Evolutionary conservation across 2,888 invertebrate species (phyloP).

Genomic region (Pegoplata infirma): DNA sequence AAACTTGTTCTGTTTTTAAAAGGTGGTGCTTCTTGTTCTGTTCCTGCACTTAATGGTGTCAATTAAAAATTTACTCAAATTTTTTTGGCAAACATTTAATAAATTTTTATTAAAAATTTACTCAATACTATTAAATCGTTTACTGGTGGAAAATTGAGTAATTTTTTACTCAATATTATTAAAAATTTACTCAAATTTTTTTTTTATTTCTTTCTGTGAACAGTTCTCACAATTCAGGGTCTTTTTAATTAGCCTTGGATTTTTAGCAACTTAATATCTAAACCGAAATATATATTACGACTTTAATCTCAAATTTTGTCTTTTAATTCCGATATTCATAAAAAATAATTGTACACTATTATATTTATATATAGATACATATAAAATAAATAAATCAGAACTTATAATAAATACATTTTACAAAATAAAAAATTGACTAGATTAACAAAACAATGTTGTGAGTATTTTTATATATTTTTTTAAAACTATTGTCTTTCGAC

Average conservation of each 20-base stretch:
- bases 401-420: slow-evolving; percentile 36
- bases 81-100: no score
- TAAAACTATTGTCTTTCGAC: slow-evolving; percentile 34
- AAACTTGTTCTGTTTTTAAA: no score
- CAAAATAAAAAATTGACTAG: slow-evolving; percentile 56
- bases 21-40: no score
- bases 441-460: slow-evolving; percentile 47
- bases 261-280: slow-evolving; percentile 50
- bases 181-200: no score
- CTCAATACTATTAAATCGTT: no score
- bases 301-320: slow-evolving; percentile 7
- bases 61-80: no score
- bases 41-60: no score
- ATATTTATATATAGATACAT: slow-evolving; percentile 14
- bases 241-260: slow-evolving; percentile 47
- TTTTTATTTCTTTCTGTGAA: no score
- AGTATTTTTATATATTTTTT: slow-evolving; percentile 22
- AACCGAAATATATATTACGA: slow-evolving; percentile 29
- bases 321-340: slow-evolving; percentile 10
- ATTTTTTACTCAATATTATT: no score
- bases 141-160: no score
- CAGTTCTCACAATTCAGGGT: slow-evolving; percentile 36
- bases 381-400: slow-evolving; percentile 39
- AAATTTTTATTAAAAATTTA: no score
- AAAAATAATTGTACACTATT: background rate